Evolutionary conservation across 2,797 vertebrate species (phyloP).

Genomic region (Podarcis lilfordi): DNA sequence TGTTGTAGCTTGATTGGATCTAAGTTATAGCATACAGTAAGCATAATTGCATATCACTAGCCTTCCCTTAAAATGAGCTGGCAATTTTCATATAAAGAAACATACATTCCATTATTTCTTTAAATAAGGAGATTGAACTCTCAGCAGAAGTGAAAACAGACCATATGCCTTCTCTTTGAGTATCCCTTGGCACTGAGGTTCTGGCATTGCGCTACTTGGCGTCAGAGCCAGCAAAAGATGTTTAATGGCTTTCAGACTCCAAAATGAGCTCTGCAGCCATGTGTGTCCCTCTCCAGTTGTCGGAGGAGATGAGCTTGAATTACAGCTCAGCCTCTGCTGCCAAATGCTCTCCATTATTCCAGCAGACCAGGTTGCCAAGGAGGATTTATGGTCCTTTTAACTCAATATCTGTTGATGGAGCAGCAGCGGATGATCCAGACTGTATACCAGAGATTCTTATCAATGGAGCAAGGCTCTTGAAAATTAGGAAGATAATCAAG

Average conservation of each 20-base stretch:
- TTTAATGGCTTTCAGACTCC: slow-evolving; percentile 80
- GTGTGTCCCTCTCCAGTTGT: slow-evolving; percentile 82
- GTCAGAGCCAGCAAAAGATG: slow-evolving; percentile 77
- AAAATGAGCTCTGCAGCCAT: slow-evolving; percentile 79
- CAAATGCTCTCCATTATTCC: slow-evolving; percentile 77
- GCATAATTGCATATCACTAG: slow-evolving; percentile 38
- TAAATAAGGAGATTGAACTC: slow-evolving; percentile 73
- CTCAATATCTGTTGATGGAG: slow-evolving; percentile 73
- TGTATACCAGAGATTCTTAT: slow-evolving; percentile 81
- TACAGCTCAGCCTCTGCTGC: slow-evolving; percentile 81
- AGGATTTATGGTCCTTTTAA: slow-evolving; percentile 81
- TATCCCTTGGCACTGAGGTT: slow-evolving; percentile 75
- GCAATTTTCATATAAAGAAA: slow-evolving; percentile 53
- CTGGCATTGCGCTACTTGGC: slow-evolving; percentile 70
- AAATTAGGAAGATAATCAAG: slow-evolving; percentile 89
- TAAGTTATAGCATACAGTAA: slow-evolving; percentile 1
- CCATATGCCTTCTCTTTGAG: slow-evolving; percentile 79
- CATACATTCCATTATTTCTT: slow-evolving; percentile 67
- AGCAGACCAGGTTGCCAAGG: slow-evolving; percentile 72
- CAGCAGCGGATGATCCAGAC: slow-evolving; percentile 79
- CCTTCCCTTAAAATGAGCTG: slow-evolving; percentile 47
- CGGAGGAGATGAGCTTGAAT: slow-evolving; percentile 83
- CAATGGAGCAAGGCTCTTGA: slow-evolving; percentile 80
- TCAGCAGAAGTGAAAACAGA: slow-evolving; percentile 72
- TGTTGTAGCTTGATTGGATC: background rate